These are phyloP conservation scores for Nothobranchius furzeri DNA, from an alignment of 2,113 vertebrate species.

Conservation along the genomic window DNA sequence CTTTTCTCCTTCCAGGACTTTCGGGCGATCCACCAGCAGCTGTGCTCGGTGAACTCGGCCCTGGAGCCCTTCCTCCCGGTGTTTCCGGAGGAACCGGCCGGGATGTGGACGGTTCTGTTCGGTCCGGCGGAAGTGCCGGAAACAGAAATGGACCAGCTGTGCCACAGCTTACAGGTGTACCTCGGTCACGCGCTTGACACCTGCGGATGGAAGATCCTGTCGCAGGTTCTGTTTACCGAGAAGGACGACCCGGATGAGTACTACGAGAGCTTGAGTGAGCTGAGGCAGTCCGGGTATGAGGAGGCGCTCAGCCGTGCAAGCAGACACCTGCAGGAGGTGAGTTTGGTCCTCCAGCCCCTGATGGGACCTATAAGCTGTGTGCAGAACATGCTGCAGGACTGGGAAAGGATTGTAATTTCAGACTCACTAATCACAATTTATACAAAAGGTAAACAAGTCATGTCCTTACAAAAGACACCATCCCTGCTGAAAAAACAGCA, in stretches of 20 bases:
- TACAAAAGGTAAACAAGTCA: no score
- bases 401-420: no score
- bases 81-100: constrained; percentile 92
- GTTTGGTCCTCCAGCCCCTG: background rate
- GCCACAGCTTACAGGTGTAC: constrained; percentile 87
- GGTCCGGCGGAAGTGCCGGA: constrained; percentile 81
- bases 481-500: no score
- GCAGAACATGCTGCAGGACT: no score
- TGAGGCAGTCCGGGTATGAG: constrained; percentile 91
- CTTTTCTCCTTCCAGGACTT: constrained; percentile 96
- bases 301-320: constrained; percentile 87
- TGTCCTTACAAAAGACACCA: no score
- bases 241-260: constrained; percentile 94
- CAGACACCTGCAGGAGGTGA: constrained; percentile 90
- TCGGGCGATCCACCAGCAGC: constrained; percentile 87
- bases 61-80: constrained; percentile 89
- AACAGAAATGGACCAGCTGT: constrained; percentile 85
- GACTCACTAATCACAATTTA: no score
- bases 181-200: constrained; percentile 91
- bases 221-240: constrained; percentile 92
- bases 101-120: constrained; percentile 93
- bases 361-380: no score
- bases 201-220: constrained; percentile 97
- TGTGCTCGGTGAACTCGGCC: constrained; percentile 91
- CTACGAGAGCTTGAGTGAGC: constrained; percentile 95